phyloP scores from a whole-genome alignment of 2,888 invertebrate genomes.

The Chloroclystis v-ata region DNA sequence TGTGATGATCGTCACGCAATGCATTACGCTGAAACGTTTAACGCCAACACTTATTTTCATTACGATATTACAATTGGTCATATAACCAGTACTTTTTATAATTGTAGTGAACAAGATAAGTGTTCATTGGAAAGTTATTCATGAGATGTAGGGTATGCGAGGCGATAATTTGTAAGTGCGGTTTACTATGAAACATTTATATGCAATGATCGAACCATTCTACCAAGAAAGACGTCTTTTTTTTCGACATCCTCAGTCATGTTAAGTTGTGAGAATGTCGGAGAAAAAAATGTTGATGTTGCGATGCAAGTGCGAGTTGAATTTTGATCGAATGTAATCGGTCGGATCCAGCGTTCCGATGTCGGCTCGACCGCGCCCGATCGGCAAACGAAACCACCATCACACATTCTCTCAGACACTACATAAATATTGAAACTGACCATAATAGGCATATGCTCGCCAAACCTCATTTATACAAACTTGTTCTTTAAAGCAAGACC shows the following conservation, averaged over 20 bases:
- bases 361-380: constrained; percentile 25
- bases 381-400: constrained; percentile 32
- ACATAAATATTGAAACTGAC: constrained; percentile 14
- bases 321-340: constrained; percentile 47
- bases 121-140: constrained; percentile 32
- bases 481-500: constrained; percentile 4
- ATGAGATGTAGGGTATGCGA: constrained; percentile 29
- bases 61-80: constrained; percentile 31
- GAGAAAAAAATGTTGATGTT: constrained; percentile 48
- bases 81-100: constrained; percentile 37
- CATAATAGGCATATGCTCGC: constrained; percentile 6
- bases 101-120: constrained; percentile 33
- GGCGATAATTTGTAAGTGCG: constrained; percentile 38
- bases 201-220: constrained; percentile 39
- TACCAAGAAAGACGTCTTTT: constrained; percentile 44
- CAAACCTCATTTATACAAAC: constrained; percentile 7
- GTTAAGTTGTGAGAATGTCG: constrained; percentile 51
- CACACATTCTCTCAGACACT: constrained; percentile 25
- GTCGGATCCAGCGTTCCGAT: constrained; percentile 30
- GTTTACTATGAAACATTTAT: constrained; percentile 43
- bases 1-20: constrained; percentile 43
- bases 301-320: constrained; percentile 46
- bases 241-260: constrained; percentile 55
- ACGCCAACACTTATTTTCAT: constrained; percentile 34
- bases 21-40: constrained; percentile 31